Percentiles rank a stretch among this genome's conserved stretches.
Conservation (phyloP, 2,888 invertebrate genomes). For the Drosophila mulleri region DNA sequence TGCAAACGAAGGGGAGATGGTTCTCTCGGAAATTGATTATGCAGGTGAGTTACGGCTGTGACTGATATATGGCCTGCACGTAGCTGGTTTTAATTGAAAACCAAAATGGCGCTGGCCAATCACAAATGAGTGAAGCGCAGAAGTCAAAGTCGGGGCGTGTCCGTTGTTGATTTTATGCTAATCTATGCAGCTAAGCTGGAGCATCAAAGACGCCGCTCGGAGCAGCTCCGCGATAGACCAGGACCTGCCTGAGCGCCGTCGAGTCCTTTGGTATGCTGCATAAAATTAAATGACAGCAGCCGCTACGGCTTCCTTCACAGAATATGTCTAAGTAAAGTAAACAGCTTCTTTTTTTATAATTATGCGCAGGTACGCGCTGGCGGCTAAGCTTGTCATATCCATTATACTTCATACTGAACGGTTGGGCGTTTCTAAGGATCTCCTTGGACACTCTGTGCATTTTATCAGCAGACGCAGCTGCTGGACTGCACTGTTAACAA, state of each 20-base stretch:
- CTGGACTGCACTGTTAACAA: slow-evolving; percentile 55
- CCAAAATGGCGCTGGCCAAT: slow-evolving; percentile 50
- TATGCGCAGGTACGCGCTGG: slow-evolving; percentile 60
- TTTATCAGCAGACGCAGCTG: slow-evolving; percentile 57
- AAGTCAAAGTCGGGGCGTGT: slow-evolving; percentile 37
- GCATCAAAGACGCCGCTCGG: slow-evolving; percentile 54
- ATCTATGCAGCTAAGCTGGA: slow-evolving; percentile 65
- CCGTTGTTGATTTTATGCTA: slow-evolving; percentile 73
- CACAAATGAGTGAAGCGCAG: slow-evolving; percentile 16
- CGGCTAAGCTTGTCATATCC: slow-evolving; percentile 19
- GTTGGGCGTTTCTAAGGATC: background rate
- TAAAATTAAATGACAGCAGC: slow-evolving; percentile 61
- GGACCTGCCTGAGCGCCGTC: slow-evolving; percentile 18
- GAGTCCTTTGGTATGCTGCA: slow-evolving; percentile 71
- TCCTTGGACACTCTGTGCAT: slow-evolving; percentile 34
- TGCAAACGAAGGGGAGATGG: background rate
- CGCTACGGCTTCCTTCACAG: slow-evolving; percentile 29
- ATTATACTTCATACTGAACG: slow-evolving; percentile 3
- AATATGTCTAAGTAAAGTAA: slow-evolving; percentile 72
- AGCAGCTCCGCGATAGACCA: slow-evolving; percentile 8
- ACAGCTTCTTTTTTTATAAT: slow-evolving; percentile 63
- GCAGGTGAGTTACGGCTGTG: slow-evolving; percentile 63
- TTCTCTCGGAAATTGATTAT: slow-evolving; percentile 63
- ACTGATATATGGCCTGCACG: slow-evolving; percentile 67
- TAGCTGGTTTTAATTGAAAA: slow-evolving; percentile 71